A percentile compares a stretch with the other conserved stretches of the same genome.
These are phyloP conservation scores for Pantala flavescens DNA, from an alignment of 1,140 invertebrate genomes.

Conservation along the genomic window DNA sequence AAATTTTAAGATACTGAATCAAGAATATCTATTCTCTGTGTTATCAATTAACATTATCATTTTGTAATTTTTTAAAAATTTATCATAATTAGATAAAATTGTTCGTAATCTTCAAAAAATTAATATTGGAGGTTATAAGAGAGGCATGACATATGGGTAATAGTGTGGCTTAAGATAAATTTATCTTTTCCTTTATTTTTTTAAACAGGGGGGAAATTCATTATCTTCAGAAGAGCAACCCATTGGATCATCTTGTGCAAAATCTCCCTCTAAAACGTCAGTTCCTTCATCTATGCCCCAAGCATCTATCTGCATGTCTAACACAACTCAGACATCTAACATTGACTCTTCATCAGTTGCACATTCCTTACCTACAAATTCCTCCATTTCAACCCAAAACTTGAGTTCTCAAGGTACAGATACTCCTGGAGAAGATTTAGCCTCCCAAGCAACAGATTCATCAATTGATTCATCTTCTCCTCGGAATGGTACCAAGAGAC, in stretches of 20 bases:
- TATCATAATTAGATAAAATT: no score
- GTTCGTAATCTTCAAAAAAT: no score
- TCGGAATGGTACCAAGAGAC: slow-evolving; percentile 20
- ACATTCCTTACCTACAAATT: no score
- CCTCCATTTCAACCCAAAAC: background rate
- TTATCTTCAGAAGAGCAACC: background rate
- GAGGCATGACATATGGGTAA: no score
- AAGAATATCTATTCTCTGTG: no score
- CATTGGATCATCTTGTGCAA: background rate
- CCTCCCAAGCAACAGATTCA: background rate
- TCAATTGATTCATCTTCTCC: slow-evolving; percentile 23
- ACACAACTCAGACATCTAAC: background rate
- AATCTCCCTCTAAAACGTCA: background rate
- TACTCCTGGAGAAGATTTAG: background rate
- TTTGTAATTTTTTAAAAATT: no score
- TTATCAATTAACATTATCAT: no score
- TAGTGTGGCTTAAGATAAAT: no score
- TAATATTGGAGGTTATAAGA: no score
- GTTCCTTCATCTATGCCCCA: background rate
- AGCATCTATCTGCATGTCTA: background rate
- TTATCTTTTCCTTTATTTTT: background rate
- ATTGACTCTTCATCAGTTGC: background rate
- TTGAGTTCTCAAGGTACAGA: background rate
- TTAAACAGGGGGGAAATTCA: background rate
- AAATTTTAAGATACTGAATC: no score